Percentiles rank a stretch among this genome's conserved stretches.
These are phyloP conservation scores for Neelides sp. DNA, from an alignment of 1,140 invertebrate genomes.

Conservation along the genomic window DNA sequence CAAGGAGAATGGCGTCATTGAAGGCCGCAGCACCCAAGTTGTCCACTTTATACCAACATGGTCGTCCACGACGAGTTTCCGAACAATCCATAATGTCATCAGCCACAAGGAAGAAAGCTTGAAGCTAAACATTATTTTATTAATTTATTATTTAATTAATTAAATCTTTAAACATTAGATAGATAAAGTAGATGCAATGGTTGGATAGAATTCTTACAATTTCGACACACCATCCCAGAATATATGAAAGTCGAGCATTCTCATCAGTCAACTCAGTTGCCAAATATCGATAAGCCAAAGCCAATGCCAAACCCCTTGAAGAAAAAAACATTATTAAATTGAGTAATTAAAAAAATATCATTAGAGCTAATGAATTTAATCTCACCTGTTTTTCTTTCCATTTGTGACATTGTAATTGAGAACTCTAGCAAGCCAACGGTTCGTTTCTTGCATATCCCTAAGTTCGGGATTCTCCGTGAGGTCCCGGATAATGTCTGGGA, in stretches of 20 bases:
- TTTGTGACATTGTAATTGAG: constrained; percentile 69
- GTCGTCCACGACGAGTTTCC: constrained; percentile 44
- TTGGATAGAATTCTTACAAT: too few relatives aligned
- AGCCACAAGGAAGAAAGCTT: constrained; percentile 49
- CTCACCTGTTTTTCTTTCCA: constrained; percentile 49
- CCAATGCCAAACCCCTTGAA: constrained; percentile 63
- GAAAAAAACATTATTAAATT: constrained; percentile 17
- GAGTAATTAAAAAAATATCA: background rate
- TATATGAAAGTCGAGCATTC: constrained; percentile 61
- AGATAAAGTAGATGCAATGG: constrained; percentile 25
- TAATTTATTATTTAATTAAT: background rate
- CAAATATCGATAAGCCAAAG: constrained; percentile 65
- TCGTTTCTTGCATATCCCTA: constrained; percentile 20
- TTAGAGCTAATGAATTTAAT: background rate
- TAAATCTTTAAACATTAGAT: background rate
- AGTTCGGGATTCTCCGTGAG: constrained; percentile 47
- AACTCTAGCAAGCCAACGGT: constrained; percentile 39
- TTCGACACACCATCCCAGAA: constrained; percentile 90
- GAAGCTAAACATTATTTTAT: constrained; percentile 39
- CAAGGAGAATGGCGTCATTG: constrained; percentile 49
- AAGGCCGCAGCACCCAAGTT: constrained; percentile 45
- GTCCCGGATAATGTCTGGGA: constrained; percentile 70
- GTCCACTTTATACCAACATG: constrained; percentile 48
- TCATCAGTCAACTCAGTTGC: constrained; percentile 52
- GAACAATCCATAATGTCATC: constrained; percentile 57